Percentiles rank a stretch among this genome's conserved stretches.
phyloP scores from a whole-genome alignment of 2,888 invertebrate genomes.

The Shargacucullia verbasci region DNA sequence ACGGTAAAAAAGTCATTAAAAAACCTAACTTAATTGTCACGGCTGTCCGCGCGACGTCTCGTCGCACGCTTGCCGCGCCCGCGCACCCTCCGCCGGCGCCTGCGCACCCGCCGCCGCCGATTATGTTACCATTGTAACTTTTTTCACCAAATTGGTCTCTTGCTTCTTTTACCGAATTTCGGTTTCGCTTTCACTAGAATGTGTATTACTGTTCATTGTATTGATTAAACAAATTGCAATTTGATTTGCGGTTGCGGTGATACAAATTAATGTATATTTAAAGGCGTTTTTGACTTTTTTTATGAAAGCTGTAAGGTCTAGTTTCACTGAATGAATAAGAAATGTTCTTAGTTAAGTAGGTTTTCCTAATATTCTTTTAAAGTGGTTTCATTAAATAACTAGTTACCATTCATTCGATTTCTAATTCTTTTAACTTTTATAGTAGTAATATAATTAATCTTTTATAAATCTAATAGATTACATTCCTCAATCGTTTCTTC shows the following conservation, averaged over 20 bases:
- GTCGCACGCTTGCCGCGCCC: constrained; percentile 35
- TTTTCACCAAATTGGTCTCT: constrained; percentile 60
- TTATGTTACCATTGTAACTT: constrained; percentile 58
- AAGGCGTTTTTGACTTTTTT: constrained; percentile 36
- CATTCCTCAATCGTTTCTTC: constrained; percentile 20
- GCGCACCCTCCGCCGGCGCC: constrained; percentile 18
- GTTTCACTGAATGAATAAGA: constrained; percentile 29
- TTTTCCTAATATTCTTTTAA: constrained; percentile 3
- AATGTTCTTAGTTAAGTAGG: constrained; percentile 18
- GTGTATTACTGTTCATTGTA: constrained; percentile 66
- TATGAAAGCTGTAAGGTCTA: constrained; percentile 43
- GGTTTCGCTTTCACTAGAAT: constrained; percentile 81
- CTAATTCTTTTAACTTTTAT: too few species aligned
- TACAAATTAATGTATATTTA: constrained; percentile 52
- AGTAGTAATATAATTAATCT: constrained; percentile 12
- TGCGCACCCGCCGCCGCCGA: constrained; percentile 51
- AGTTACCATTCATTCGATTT: too few species aligned
- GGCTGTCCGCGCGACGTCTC: constrained; percentile 66
- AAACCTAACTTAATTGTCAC: constrained; percentile 85
- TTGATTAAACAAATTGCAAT: constrained; percentile 64
- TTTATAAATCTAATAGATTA: constrained; percentile 23
- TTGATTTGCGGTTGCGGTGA: constrained; percentile 57
- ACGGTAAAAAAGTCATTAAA: constrained; percentile 65
- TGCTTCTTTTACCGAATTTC: constrained; percentile 61
- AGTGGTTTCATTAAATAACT: neutral